Percentiles rank a stretch among this genome's conserved stretches.
Evolutionary conservation across 2,113 vertebrate species (phyloP).

Genomic region (mouse (Mus musculus)): DNA sequence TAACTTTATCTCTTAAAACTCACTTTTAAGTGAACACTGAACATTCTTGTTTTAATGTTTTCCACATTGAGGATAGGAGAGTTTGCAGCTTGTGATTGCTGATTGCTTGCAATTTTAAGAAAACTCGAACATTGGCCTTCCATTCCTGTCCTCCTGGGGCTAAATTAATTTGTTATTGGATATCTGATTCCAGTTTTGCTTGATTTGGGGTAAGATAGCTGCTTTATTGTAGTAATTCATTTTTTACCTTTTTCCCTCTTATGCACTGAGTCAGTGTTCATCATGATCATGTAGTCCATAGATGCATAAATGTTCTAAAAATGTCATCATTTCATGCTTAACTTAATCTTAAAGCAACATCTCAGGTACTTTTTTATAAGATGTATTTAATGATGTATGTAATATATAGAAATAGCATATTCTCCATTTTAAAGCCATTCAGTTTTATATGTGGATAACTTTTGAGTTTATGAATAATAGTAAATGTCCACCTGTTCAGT

Average conservation of each 20-base stretch:
- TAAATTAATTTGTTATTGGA: conserved; percentile 49
- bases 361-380: conserved; percentile 5
- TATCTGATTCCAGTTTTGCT: conserved; percentile 57
- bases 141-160: conserved; percentile 45
- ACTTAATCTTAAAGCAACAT: conserved; percentile 20
- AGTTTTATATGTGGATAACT: neutral
- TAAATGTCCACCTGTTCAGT: neutral
- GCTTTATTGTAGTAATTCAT: neutral
- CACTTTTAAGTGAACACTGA: conserved; percentile 28
- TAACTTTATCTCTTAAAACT: conserved; percentile 20
- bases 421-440: conserved; percentile 32
- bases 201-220: conserved; percentile 34
- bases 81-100: conserved; percentile 22
- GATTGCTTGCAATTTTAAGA: conserved; percentile 66
- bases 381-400: neutral
- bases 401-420: neutral
- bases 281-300: neutral
- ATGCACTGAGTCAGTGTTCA: neutral
- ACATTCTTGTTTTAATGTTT: conserved; percentile 38
- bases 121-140: neutral
- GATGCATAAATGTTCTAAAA: neutral
- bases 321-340: conserved; percentile 26
- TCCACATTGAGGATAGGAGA: conserved; percentile 10
- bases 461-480: neutral
- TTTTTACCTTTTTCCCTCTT: conserved; percentile 50